Percentiles rank a stretch among this genome's conserved stretches.
These are phyloP conservation scores for Gallinago undulata DNA, from an alignment of 2,113 vertebrate species.

Conservation along the genomic window DNA sequence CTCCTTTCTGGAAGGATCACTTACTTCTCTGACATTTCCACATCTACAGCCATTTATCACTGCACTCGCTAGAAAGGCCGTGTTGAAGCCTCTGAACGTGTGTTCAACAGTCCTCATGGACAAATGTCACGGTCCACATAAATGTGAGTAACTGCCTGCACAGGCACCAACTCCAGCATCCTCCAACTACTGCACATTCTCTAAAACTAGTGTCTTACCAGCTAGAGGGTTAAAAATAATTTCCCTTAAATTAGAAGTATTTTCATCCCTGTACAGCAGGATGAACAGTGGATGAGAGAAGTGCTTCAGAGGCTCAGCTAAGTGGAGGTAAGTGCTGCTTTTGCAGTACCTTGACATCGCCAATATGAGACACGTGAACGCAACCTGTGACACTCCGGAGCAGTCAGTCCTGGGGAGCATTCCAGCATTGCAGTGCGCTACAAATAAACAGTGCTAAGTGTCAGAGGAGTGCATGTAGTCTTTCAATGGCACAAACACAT, in stretches of 20 bases:
- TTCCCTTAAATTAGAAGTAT: neutral
- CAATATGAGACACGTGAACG: neutral
- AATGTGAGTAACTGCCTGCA: neutral
- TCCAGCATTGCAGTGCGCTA: neutral
- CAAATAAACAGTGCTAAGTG: neutral
- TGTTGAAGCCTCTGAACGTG: neutral
- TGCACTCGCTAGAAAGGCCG: neutral
- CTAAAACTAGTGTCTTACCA: neutral
- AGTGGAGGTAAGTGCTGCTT: neutral
- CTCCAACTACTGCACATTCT: neutral
- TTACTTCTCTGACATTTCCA: conserved; percentile 6
- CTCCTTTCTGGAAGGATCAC: neutral
- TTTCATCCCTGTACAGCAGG: neutral
- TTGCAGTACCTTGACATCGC: neutral
- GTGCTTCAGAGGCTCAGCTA: neutral
- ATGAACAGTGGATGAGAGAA: neutral
- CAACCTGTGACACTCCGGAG: neutral
- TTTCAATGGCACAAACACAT: neutral
- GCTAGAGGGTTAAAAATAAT: neutral
- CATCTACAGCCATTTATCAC: neutral
- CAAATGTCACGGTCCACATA: neutral
- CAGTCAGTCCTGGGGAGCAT: neutral
- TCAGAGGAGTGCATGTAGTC: accelerated
- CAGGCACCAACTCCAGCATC: neutral
- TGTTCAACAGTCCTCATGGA: neutral